Evolutionary conservation across 2,113 vertebrate genomes (phyloP), one percentile per base, ranked within the genome.

Genomic region (Pyrgilauda ruficollis): DNA sequence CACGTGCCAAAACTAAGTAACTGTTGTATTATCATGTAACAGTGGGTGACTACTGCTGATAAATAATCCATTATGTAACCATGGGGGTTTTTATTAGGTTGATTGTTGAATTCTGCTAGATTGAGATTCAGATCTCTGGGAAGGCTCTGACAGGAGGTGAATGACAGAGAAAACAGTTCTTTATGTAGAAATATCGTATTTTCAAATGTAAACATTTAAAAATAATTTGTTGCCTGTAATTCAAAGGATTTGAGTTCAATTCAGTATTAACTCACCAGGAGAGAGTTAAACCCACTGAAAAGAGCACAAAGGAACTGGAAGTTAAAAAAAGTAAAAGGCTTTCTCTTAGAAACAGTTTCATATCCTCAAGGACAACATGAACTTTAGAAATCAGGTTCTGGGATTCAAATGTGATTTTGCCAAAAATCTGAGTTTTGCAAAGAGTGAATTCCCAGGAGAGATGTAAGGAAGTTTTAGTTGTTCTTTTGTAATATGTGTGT

Each of bases 21-120:
- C 0, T 0, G 7, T 81, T 75, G 10, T 77, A 15, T 72, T 50
- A 49, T 44, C 66, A n/a, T 0, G 0, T 61, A 53, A 31, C 31
- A 85, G 31, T 26, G 33, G 31, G 24, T 89, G 55, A 10, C 46
- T 62, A 13, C 44, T 90, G 59, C 50, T 86, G 72, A 31, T 74
- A 73, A 85, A 74, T 58, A 62, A 92, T 69, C 43, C 27, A 33
- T 83, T 66, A 15, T 43, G 44, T 68, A 75, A 44, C 20, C 10
- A 8, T 33, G 44, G 43, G 2, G 1, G 4, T 1, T 10, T 81
- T 39, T 82, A 33, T 76, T 56, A 14, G 23, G 5, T 33, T 68
- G 30, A 52, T 76, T 69, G 53, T 74, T 90, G 89, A 70, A 27
- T 92, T 92, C 35, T 75, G 37, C 37, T 87, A 67, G 44, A 27